A percentile compares a stretch with the other conserved stretches of the same genome.
phyloP scores from a whole-genome alignment of 2,888 invertebrate genomes.

The Stenodera caucasica region DNA sequence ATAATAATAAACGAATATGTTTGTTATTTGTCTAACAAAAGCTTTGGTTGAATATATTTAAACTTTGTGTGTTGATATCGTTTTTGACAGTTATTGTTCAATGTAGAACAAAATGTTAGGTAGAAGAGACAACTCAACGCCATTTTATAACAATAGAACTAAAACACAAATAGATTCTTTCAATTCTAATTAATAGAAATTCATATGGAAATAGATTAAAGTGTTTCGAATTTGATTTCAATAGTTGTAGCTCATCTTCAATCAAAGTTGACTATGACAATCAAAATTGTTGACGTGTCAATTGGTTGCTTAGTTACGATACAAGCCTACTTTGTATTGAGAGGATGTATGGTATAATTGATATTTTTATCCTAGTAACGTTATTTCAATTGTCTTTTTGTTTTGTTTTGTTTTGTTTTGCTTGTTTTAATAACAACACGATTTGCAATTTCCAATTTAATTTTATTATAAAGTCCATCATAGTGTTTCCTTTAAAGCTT shows the following conservation, averaged over 20 bases:
- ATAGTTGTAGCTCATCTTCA: no score
- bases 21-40: not conserved
- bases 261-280: no score
- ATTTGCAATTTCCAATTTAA: not conserved
- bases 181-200: not conserved
- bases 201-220: no score
- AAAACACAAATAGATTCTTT: no score
- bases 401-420: no score
- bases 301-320: no score
- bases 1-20: no score
- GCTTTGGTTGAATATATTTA: not conserved
- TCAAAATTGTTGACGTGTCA: no score
- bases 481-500: slow-evolving; percentile 6
- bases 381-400: no score
- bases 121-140: not conserved
- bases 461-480: not conserved
- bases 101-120: not conserved
- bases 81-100: slow-evolving; percentile 5
- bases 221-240: no score
- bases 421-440: not conserved
- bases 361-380: not conserved
- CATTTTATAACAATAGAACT: not conserved
- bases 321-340: no score
- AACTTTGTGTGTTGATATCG: not conserved
- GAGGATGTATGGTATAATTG: no score